Conservation (phyloP, 2,888 invertebrate genomes). For the Ophion ellenae region DNA sequence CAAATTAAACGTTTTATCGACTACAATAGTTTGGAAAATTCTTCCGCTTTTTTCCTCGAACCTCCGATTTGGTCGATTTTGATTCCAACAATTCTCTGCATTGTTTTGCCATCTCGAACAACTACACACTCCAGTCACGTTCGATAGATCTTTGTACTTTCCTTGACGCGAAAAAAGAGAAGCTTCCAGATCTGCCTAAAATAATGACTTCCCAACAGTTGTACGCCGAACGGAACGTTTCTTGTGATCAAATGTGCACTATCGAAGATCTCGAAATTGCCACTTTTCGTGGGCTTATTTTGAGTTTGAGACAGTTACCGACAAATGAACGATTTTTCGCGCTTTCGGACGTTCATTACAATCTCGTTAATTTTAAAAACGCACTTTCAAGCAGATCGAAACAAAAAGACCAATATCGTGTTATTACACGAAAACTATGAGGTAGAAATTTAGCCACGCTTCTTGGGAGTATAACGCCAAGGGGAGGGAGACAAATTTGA, state of each 20-base stretch:
- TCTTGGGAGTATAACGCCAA: constrained; percentile 13
- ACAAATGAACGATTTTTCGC: not conserved
- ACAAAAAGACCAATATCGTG: constrained; percentile 11
- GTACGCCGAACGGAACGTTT: no score
- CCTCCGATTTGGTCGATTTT: not conserved
- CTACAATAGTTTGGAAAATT: not conserved
- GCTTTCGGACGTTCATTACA: not conserved
- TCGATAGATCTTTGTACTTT: not conserved
- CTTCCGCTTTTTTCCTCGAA: not conserved
- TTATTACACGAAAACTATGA: constrained; percentile 11
- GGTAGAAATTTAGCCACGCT: constrained; percentile 15
- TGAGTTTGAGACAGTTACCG: no score
- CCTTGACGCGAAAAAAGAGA: not conserved
- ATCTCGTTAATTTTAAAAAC: not conserved
- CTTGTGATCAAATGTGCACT: no score
- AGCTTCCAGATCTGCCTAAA: no score
- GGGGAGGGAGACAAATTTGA: constrained; percentile 67
- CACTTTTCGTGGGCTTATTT: no score
- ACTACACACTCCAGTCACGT: not conserved
- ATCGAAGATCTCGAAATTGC: no score
- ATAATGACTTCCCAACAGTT: no score
- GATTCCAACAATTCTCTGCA: constrained; percentile 9
- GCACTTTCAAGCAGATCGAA: not conserved
- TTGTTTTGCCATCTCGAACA: no score
- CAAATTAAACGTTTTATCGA: no score